phyloP scores from a whole-genome alignment of 2,888 invertebrate species.

The Tinea pellionella region DNA sequence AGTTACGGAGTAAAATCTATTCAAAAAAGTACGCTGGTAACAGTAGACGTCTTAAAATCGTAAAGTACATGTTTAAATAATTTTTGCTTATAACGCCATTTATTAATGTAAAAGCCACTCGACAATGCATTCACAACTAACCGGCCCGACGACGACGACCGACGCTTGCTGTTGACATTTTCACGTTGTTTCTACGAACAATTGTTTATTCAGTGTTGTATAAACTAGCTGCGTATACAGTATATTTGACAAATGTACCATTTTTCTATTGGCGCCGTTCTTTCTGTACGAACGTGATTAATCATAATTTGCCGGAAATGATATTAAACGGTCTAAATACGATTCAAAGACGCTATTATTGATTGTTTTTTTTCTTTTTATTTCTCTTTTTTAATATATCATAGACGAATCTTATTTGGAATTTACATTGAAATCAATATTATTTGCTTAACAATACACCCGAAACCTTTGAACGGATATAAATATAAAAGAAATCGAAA shows the following conservation, averaged over 20 bases:
- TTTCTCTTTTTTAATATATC: background rate
- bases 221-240: too few relatives aligned
- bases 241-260: too few relatives aligned
- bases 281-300: too few relatives aligned
- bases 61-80: background rate
- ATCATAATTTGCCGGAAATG: background rate
- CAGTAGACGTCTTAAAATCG: too few relatives aligned
- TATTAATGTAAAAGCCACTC: background rate
- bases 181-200: background rate
- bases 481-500: slow-evolving; percentile 1
- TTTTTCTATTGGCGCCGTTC: too few relatives aligned
- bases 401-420: background rate
- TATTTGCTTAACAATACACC: slow-evolving; percentile 5
- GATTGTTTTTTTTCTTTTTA: background rate
- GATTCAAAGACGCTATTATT: too few relatives aligned
- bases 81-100: background rate
- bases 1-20: too few relatives aligned
- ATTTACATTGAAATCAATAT: slow-evolving; percentile 4
- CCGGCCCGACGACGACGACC: background rate
- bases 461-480: slow-evolving; percentile 3
- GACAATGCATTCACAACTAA: background rate
- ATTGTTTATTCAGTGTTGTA: background rate
- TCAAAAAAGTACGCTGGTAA: too few relatives aligned
- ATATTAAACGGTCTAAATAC: background rate
- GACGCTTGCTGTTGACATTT: background rate